Conservation (phyloP, 2,113 vertebrate species). For the Morone saxatilis region DNA sequence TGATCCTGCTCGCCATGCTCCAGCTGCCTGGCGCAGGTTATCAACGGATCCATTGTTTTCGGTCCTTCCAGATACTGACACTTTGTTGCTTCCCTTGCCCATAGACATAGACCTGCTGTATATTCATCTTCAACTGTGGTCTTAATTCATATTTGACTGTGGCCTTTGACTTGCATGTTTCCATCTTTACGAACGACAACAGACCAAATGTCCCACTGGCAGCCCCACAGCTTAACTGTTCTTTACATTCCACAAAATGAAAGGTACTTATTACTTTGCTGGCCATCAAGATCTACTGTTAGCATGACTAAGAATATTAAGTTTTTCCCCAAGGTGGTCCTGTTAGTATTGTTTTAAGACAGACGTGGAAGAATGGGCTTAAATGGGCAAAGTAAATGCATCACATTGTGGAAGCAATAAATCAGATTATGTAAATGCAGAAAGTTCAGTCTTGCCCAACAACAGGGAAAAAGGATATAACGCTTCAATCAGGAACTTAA, state of each 20-base stretch:
- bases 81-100: not conserved
- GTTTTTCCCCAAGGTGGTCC: too few relatives aligned
- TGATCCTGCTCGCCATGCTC: too few relatives aligned
- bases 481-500: not conserved
- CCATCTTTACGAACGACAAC: not conserved
- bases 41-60: too few relatives aligned
- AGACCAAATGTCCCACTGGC: not conserved
- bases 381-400: not conserved
- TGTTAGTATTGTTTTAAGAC: not conserved
- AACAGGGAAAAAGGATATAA: not conserved
- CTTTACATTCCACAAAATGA: not conserved
- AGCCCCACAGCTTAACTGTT: not conserved
- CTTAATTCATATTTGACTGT: not conserved
- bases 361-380: not conserved
- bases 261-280: not conserved
- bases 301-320: too few relatives aligned
- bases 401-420: not conserved
- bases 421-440: not conserved
- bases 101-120: not conserved
- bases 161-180: not conserved
- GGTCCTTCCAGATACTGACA: too few relatives aligned
- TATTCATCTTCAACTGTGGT: not conserved
- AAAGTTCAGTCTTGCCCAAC: not conserved
- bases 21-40: too few relatives aligned
- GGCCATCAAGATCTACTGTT: not conserved